These are phyloP conservation scores for Nannospalax galili DNA, from an alignment of 2,113 vertebrate genomes.

Conservation along the genomic window DNA sequence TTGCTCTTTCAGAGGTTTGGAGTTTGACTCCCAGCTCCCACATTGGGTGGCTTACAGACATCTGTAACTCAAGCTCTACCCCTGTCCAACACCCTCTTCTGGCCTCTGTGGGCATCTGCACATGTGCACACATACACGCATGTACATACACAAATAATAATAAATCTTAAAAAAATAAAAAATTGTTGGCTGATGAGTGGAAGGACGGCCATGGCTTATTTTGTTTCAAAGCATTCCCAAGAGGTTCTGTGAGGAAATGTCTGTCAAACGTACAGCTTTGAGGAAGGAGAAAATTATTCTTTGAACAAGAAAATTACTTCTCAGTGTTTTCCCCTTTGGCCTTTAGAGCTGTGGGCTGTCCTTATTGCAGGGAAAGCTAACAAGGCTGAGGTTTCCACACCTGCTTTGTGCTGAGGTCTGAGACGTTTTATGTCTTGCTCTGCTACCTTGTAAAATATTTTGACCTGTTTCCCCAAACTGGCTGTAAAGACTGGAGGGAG, in stretches of 20 bases:
- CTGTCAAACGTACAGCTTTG: not conserved
- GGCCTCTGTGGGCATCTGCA: too few species aligned
- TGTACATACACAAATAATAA: not conserved
- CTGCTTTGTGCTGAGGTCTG: not conserved
- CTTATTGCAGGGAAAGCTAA: not conserved
- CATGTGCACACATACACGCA: not conserved
- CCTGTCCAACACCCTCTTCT: not conserved
- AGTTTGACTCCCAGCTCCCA: not conserved
- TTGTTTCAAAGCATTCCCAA: constrained; percentile 2
- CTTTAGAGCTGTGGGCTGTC: not conserved
- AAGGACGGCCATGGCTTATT: not conserved
- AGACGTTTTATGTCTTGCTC: not conserved
- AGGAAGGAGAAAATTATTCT: not conserved
- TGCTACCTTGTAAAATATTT: constrained; percentile 5
- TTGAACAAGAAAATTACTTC: constrained; percentile 29
- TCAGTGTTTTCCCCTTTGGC: not conserved
- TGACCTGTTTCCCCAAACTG: not conserved
- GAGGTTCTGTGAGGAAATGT: not conserved
- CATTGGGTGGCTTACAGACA: not conserved
- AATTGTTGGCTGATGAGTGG: not conserved
- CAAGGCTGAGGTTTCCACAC: not conserved
- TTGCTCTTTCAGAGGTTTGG: too few species aligned
- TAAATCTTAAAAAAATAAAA: not conserved
- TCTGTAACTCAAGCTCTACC: not conserved
- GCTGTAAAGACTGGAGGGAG: not conserved